Evolutionary conservation across 1,140 invertebrate species (phyloP).

Genomic region (Drosophila simulans): DNA sequence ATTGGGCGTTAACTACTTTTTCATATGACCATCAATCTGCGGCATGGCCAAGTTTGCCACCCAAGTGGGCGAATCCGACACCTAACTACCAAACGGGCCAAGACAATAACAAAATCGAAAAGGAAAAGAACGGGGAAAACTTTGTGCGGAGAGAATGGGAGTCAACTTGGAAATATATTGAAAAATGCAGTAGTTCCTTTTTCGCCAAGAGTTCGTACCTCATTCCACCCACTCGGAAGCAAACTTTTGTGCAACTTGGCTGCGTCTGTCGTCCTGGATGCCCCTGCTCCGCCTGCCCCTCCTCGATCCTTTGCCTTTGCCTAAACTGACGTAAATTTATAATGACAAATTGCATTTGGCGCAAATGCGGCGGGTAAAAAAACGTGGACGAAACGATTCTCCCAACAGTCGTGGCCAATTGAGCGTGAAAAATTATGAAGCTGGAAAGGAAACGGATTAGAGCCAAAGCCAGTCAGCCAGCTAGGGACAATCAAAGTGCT

Average conservation of each 20-base stretch:
- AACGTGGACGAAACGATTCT: constrained; percentile 20
- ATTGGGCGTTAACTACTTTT: constrained; percentile 76
- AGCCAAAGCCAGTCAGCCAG: constrained; percentile 13
- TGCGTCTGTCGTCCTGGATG: constrained; percentile 8
- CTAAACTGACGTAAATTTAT: constrained; percentile 83
- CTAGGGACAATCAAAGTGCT: constrained; percentile 57
- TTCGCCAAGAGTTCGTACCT: neutral
- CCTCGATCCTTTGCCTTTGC: constrained; percentile 55
- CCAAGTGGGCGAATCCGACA: constrained; percentile 23
- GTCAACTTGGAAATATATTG: constrained; percentile 74
- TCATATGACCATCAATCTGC: constrained; percentile 77
- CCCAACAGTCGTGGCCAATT: constrained; percentile 56
- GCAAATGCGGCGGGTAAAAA: constrained; percentile 63
- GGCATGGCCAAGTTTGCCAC: constrained; percentile 43
- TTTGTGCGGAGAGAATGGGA: constrained; percentile 41
- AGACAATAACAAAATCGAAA: constrained; percentile 34
- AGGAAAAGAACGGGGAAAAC: constrained; percentile 21
- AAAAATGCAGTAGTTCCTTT: constrained; percentile 64
- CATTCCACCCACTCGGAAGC: constrained; percentile 13
- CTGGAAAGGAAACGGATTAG: constrained; percentile 32
- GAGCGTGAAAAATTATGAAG: constrained; percentile 82
- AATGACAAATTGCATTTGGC: constrained; percentile 82
- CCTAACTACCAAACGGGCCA: constrained; percentile 19
- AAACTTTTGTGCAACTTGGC: constrained; percentile 44
- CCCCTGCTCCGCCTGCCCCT: neutral